A percentile compares a stretch with the other conserved stretches of the same genome.
phyloP scores from a whole-genome alignment of 2,888 invertebrate species.

The Drosophila setosimentum region DNA sequence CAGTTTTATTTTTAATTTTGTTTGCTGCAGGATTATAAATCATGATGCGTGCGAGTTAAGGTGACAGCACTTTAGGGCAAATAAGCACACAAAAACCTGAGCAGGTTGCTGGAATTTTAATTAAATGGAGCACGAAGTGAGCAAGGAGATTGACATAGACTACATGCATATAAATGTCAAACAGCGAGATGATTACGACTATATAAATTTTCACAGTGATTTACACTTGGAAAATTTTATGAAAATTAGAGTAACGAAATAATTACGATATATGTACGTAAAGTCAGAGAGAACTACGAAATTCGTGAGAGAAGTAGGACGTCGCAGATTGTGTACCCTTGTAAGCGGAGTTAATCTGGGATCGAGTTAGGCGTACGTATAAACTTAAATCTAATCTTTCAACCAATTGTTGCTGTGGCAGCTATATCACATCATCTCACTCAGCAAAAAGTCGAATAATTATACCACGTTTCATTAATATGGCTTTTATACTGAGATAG shows the following conservation, averaged over 20 bases:
- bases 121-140: constrained; percentile 66
- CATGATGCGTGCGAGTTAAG: constrained; percentile 77
- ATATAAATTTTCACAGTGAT: constrained; percentile 16
- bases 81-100: constrained; percentile 60
- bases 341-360: neutral
- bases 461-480: neutral
- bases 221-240: neutral
- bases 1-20: constrained; percentile 72
- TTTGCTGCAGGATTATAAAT: constrained; percentile 69
- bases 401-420: neutral
- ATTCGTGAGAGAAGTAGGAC: neutral
- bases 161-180: constrained; percentile 31
- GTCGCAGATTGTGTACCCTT: neutral
- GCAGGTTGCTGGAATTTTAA: constrained; percentile 76
- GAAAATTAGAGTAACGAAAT: no score
- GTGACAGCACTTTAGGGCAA: constrained; percentile 80
- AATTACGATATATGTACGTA: neutral
- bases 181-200: constrained; percentile 10
- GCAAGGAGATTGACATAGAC: constrained; percentile 12
- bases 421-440: neutral
- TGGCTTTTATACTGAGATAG: neutral
- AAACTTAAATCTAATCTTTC: neutral
- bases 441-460: neutral
- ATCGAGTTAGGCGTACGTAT: neutral
- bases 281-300: neutral